Evolutionary conservation across 1,140 invertebrate genomes (phyloP).

Genomic region (Hirudo medicinalis): DNA sequence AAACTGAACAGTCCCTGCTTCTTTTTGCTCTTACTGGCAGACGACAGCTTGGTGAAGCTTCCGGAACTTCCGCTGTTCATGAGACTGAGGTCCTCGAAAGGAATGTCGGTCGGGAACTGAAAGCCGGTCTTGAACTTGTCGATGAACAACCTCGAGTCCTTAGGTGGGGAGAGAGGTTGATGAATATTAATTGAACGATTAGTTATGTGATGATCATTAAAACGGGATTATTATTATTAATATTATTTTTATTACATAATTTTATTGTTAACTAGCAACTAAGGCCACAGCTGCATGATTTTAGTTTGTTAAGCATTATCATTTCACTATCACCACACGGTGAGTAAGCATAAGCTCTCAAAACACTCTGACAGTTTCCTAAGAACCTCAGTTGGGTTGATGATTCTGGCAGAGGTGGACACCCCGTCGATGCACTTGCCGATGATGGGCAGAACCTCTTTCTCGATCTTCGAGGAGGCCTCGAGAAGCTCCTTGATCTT

Average conservation of each 20-base stretch:
- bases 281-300: too few species aligned
- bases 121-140: conserved; percentile 91
- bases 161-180: too few species aligned
- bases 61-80: conserved; percentile 12
- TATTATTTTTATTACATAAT: too few species aligned
- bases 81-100: conserved; percentile 71
- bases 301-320: too few species aligned
- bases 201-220: too few species aligned
- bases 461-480: conserved; percentile 74
- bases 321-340: too few species aligned
- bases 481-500: conserved; percentile 81
- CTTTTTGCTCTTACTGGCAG: conserved; percentile 72
- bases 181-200: too few species aligned
- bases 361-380: too few species aligned
- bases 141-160: conserved; percentile 60
- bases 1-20: conserved; percentile 71
- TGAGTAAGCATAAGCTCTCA: too few species aligned
- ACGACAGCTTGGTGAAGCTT: conserved; percentile 73
- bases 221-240: too few species aligned
- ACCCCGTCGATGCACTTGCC: neutral
- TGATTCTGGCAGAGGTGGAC: neutral
- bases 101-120: conserved; percentile 75
- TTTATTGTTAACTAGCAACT: too few species aligned
- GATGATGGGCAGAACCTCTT: conserved; percentile 83
- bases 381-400: neutral